These are phyloP conservation scores for Brachionus rotundiformis DNA, from an alignment of 1,140 invertebrate species.

Conservation along the genomic window DNA sequence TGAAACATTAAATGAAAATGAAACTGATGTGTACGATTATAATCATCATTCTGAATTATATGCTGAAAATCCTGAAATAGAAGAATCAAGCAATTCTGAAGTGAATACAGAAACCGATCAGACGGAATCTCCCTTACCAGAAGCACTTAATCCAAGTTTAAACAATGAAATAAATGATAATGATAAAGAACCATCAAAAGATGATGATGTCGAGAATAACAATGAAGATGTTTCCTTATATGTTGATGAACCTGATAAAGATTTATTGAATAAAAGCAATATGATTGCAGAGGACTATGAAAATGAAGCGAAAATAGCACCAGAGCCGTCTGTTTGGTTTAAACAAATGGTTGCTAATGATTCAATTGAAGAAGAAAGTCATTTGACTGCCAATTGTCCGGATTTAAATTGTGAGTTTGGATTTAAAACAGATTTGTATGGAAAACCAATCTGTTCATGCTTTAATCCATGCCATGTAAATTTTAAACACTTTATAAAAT, in stretches of 20 bases:
- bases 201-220: not conserved
- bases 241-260: not conserved
- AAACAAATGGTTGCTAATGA: not conserved
- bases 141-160: not conserved
- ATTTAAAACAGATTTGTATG: conserved; percentile 39
- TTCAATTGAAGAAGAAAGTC: not conserved
- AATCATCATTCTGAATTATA: not conserved
- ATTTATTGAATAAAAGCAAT: not conserved
- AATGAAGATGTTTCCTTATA: not conserved
- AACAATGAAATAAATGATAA: not conserved
- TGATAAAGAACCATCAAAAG: too few species aligned
- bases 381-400: conserved; percentile 35
- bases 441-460: conserved; percentile 40
- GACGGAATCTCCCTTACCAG: not conserved
- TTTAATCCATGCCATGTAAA: conserved; percentile 41
- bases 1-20: too few species aligned
- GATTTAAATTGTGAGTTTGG: conserved; percentile 46
- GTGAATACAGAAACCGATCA: not conserved
- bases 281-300: conserved; percentile 8
- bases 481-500: not conserved
- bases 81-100: not conserved
- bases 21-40: not conserved
- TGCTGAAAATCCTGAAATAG: not conserved
- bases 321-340: conserved; percentile 28
- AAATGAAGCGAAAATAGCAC: not conserved